A percentile compares a stretch with the other conserved stretches of the same genome.
Conservation (phyloP, 2,888 invertebrate genomes). For the Steinernema hermaphroditum region DNA sequence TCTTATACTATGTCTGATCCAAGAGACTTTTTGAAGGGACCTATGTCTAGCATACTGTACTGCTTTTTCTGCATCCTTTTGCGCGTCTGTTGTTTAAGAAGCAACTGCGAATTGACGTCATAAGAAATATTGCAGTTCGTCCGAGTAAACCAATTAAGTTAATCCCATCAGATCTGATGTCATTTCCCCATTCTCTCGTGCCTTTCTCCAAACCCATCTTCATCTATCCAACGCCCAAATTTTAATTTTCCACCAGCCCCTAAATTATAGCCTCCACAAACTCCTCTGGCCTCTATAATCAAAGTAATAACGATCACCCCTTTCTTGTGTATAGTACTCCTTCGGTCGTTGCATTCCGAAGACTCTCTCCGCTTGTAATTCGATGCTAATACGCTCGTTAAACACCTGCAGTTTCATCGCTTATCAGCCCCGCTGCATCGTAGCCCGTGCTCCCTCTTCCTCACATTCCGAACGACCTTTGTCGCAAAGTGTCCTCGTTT, state of each 20-base stretch:
- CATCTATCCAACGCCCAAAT: not conserved
- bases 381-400: not conserved
- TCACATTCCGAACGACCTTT: not conserved
- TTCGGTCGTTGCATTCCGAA: no score
- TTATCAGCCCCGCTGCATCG: no score
- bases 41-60: no score
- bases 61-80: no score
- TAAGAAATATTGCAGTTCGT: no score
- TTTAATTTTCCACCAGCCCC: not conserved
- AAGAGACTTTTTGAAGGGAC: no score
- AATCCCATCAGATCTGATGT: no score
- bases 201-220: not conserved
- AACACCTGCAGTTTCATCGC: not conserved
- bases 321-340: not conserved
- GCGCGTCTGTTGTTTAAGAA: no score
- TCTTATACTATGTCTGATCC: no score
- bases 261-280: constrained; percentile 9
- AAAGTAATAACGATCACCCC: constrained; percentile 17
- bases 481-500: not conserved
- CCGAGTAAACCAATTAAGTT: no score
- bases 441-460: not conserved
- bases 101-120: no score
- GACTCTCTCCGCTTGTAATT: no score
- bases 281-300: constrained; percentile 7
- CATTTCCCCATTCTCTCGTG: not conserved